These are phyloP conservation scores for Diadema setosum DNA, from an alignment of 35 echinoderm and acorn worm genomes.

Conservation along the genomic window DNA sequence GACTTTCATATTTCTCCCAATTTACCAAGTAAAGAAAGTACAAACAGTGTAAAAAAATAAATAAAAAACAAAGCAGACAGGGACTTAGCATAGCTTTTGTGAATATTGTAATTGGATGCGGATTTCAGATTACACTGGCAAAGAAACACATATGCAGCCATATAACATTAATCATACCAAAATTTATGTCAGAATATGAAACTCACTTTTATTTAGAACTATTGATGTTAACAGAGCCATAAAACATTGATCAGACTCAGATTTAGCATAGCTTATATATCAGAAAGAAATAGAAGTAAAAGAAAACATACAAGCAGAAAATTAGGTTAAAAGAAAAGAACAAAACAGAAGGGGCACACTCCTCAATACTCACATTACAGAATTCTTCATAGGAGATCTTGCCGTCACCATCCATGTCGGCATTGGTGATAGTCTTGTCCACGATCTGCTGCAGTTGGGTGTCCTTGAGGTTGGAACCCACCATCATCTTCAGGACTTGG, in stretches of 20 bases:
- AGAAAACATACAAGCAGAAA: background rate
- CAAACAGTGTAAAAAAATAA: too few relatives aligned
- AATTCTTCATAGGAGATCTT: conserved; percentile 99
- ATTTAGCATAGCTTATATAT: background rate
- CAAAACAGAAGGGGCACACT: background rate
- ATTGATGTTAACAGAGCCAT: background rate
- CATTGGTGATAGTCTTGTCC: conserved; percentile 98
- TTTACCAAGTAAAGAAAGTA: too few relatives aligned
- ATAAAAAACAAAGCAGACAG: too few relatives aligned
- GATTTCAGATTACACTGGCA: too few relatives aligned
- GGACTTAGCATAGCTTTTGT: too few relatives aligned
- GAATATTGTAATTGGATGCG: too few relatives aligned
- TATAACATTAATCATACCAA: too few relatives aligned
- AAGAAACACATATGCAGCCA: too few relatives aligned
- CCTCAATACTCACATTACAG: conserved; percentile 70
- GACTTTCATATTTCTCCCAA: too few relatives aligned
- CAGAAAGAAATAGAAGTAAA: background rate
- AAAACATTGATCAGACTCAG: background rate
- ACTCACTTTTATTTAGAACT: background rate
- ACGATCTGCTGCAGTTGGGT: conserved; percentile 99
- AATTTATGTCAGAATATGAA: background rate
- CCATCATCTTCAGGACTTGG: conserved; percentile 99
- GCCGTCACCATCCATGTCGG: conserved; percentile 89
- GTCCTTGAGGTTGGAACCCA: conserved; percentile 94
- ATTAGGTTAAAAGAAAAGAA: background rate